A percentile compares a stretch with the other conserved stretches of the same genome.
These are phyloP conservation scores for Calliphora vicina DNA, from an alignment of 1,140 invertebrate genomes.

Conservation along the genomic window DNA sequence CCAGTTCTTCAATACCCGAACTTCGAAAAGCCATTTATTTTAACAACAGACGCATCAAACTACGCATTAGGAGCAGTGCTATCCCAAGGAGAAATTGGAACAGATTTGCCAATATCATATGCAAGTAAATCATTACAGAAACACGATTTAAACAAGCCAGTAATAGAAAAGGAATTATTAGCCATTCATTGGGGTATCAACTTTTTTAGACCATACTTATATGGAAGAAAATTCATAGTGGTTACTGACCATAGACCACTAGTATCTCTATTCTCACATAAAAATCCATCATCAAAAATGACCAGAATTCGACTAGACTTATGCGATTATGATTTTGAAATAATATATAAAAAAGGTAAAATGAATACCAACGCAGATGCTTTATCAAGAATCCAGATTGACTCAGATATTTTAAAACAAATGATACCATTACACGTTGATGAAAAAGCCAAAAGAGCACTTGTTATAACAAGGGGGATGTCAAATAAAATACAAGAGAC, in stretches of 20 bases:
- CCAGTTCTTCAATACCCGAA: conserved; percentile 46
- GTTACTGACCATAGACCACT: conserved; percentile 58
- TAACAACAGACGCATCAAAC: conserved; percentile 41
- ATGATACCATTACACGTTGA: conserved; percentile 18
- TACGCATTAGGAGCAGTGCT: conserved; percentile 42
- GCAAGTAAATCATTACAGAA: conserved; percentile 43
- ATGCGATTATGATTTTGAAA: conserved; percentile 56
- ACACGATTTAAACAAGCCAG: conserved; percentile 51
- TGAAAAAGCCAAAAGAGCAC: background rate
- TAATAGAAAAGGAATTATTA: conserved; percentile 65
- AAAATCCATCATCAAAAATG: conserved; percentile 64
- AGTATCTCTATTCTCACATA: conserved; percentile 60
- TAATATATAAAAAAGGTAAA: conserved; percentile 48
- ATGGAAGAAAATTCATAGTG: conserved; percentile 60
- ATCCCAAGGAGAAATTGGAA: conserved; percentile 41
- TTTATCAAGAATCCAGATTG: conserved; percentile 27
- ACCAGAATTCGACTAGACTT: conserved; percentile 64
- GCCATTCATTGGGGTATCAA: conserved; percentile 65
- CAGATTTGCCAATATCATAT: conserved; percentile 38
- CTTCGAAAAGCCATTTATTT: conserved; percentile 44
- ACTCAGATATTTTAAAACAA: conserved; percentile 13
- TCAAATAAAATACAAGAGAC: background rate
- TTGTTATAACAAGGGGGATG: conserved; percentile 20
- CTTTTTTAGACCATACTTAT: conserved; percentile 65
- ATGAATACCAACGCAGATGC: conserved; percentile 37